Base-by-base conservation (phyloP, 2,888 invertebrate genomes). In the Drosophila yooni region DNA sequence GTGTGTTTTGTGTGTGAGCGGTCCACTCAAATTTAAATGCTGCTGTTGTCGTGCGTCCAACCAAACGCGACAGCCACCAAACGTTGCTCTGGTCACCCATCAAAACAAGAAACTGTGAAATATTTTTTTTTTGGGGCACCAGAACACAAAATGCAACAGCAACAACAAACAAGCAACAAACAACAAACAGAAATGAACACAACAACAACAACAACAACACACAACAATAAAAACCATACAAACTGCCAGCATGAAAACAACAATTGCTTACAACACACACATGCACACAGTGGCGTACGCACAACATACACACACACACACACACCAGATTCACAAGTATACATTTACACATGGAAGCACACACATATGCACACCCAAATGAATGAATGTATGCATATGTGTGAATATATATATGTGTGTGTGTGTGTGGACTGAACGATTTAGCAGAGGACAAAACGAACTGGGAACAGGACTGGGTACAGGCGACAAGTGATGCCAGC, bases 51-150 rank as follows among this genome's bases (percentile, higher is more conserved):
- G 75, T 89, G 74, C 70, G 70, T 61, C 80, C 83, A 69, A 82
- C 85, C 85, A 71, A 88, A 88, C 69, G 83, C 74, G 83, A 68
- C 72, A 76, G 73, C 73, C 75, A 59, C 46, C 76, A 73, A 73
- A 64, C 56, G 74, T 72, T 70, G 61, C 54, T 61, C 40, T 76
- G 79, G 80, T 70, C 68, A 71, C 70, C 70, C 81, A 69, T 58
- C 79, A 71, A 82, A 89, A 88, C 77, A 84, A 84, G 89, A 88
- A 88, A 89, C 85, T 88, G 85, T 79, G 82, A 52, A 76, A 69
- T 83, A 21, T 25, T 46, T 46, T 18, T 82, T 81, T 83, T 87
- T 84, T 69, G 68, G 74, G 74, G 43, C 82, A 70, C 48, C 72
- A 73, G 75, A 83, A 61, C 75, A 81, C 79, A 75, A 87, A 83